These are phyloP conservation scores for Metallyticus violacea DNA, from an alignment of 2,888 invertebrate genomes.

Conservation along the genomic window DNA sequence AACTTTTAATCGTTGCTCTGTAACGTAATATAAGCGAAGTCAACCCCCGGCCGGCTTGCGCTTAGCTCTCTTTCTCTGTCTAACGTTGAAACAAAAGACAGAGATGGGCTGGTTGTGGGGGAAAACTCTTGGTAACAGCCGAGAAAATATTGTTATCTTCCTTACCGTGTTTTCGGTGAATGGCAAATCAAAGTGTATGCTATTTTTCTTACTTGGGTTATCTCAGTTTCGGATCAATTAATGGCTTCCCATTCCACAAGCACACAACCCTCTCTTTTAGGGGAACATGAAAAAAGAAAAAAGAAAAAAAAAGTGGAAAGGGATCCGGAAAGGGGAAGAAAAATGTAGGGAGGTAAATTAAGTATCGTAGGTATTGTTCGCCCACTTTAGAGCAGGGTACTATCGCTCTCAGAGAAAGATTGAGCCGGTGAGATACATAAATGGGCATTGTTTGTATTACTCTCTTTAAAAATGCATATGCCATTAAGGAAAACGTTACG, in stretches of 20 bases:
- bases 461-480: background rate
- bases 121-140: slow-evolving; percentile 7
- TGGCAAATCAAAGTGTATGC: slow-evolving; percentile 25
- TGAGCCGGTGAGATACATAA: background rate
- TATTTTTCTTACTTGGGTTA: slow-evolving; percentile 21
- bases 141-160: slow-evolving; percentile 27
- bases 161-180: slow-evolving; percentile 19
- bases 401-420: background rate
- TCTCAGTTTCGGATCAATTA: slow-evolving; percentile 19
- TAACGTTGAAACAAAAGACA: slow-evolving; percentile 29
- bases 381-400: background rate
- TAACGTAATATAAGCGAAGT: slow-evolving; percentile 22
- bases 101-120: background rate
- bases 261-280: no score
- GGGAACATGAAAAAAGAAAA: background rate
- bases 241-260: slow-evolving; percentile 3
- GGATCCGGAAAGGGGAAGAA: background rate
- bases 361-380: background rate
- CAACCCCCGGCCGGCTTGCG: background rate
- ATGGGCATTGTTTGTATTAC: background rate
- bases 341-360: background rate
- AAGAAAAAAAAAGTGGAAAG: no score
- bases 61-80: background rate
- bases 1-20: slow-evolving; percentile 31
- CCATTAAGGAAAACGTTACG: background rate